Base-by-base conservation (phyloP, 2,888 invertebrate genomes). In the Catotricha subobsoleta region DNA sequence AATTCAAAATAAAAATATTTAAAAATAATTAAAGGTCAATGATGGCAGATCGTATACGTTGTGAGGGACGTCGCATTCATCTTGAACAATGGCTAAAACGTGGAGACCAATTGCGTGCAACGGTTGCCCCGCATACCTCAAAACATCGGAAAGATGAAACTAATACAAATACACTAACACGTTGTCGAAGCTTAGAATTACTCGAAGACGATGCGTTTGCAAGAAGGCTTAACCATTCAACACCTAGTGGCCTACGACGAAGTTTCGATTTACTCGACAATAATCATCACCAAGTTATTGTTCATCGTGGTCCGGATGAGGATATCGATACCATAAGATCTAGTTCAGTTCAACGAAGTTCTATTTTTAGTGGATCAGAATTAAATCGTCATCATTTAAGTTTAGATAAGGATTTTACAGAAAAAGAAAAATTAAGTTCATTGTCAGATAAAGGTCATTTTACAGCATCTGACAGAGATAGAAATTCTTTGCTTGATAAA, bases 151-250 rank as follows among this genome's bases (percentile, higher is more conserved):
- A 68, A 50, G 67, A 68, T 6, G 66, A 67, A 7, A 56, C 67
- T 29, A 67, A 68, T 43, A 67, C 70, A 44, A 67, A 70, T 25
- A 71, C 72, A 1, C 54, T 78, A 25, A 72, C 76, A 33, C 64
- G 81, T 39, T 77, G 80, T 1, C 71, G 76, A 48, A 82, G 81
- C 48, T 60, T 82, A 49, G 82, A 83, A 54, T 56, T 81, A 45
- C 53, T 80, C 27, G 73, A 75, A 51, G 65, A 64, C 21, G 56
- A 54, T 3, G 52, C 53, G 39, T 51, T 53, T 39, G 59, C 63
- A 39, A 59, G 56, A 16, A 59, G 57, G 18, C 53, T 55, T 1
- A 56, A 57, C 1, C 53, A 57, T n/a, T 55, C 46, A n/a, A 50
- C 48, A 30, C 41, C 33, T 12, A 39, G 37, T 20, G 41, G 36